Evolutionary conservation across 2,113 vertebrate genomes (phyloP).

Genomic region (Notothenia rossii): DNA sequence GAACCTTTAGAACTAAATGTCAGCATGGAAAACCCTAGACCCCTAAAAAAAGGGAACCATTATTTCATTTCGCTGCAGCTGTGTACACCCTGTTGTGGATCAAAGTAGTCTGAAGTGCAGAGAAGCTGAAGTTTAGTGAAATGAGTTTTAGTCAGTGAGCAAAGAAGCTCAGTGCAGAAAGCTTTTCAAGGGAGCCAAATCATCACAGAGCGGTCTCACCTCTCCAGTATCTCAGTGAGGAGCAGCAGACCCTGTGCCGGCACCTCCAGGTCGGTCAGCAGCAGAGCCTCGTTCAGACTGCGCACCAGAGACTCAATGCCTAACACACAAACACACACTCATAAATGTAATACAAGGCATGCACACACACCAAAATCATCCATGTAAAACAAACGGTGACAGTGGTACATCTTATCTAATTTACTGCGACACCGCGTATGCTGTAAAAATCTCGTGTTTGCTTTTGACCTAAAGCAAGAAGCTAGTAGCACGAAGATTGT

Average conservation of each 20-base stretch:
- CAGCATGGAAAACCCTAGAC: neutral
- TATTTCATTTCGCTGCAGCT: slow-evolving; percentile 19
- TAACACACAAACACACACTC: slow-evolving; percentile 62
- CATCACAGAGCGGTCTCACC: slow-evolving; percentile 79
- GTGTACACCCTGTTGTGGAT: neutral
- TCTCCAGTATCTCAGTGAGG: slow-evolving; percentile 90
- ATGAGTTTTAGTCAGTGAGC: neutral
- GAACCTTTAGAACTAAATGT: neutral
- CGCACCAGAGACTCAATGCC: slow-evolving; percentile 93
- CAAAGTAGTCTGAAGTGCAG: neutral
- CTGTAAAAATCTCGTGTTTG: slow-evolving; percentile 27
- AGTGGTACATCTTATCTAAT: slow-evolving; percentile 41
- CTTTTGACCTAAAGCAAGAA: slow-evolving; percentile 20
- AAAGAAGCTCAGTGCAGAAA: neutral
- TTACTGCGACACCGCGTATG: slow-evolving; percentile 41
- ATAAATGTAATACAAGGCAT: slow-evolving; percentile 20
- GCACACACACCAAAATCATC: neutral
- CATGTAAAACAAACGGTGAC: slow-evolving; percentile 12
- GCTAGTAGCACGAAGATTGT: slow-evolving; percentile 27
- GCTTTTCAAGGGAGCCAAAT: neutral
- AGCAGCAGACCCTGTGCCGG: slow-evolving; percentile 92
- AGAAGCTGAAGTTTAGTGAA: neutral
- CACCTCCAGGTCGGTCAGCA: slow-evolving; percentile 87
- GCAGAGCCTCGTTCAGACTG: slow-evolving; percentile 88
- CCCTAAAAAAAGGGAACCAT: neutral